Base-by-base conservation (phyloP, 2,113 vertebrate genomes). In the Gnathonemus longibarbis region DNA sequence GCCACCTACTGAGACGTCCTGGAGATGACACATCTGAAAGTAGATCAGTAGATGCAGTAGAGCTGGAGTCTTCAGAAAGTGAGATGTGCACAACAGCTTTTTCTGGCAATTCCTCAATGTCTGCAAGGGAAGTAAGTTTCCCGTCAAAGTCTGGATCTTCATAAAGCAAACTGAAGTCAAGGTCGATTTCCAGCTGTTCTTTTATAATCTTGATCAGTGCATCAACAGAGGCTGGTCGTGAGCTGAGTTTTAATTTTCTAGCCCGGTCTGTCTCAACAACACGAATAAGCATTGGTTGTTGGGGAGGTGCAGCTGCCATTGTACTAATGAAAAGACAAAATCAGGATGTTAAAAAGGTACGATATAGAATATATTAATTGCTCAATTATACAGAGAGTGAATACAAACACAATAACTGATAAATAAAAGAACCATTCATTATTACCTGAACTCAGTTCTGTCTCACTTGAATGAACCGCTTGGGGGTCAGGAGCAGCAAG, bases 151-250 rank as follows among this genome's bases (percentile, higher is more conserved):
- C 56, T 8, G 56, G 56, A 24, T 58, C 56, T 90, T 93, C 90
- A 7, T 92, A 92, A 11, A 35, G n/a, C 45, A 93, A 90, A 87
- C 0, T 80, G 58, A 92, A 92, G 27, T 91, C 88, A n/a, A 13
- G 3, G 84, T 92, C 87, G 0, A 92, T 1, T 35, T 90, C 87
- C 80, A 91, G 5, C 17, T 92, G 42, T 88, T 92, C 88, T 90
- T 91, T 90, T 46, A 91, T 0, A 88, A 92, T 92, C 11, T 88
- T 6, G 9, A 92, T 92, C 46, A 92, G 89, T 49, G 45, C 92
- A 91, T 89, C 88, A 84, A 92, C 88, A 89, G 91, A 92, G 48
- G 50, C 84, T 90, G 90, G 53, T 56, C 53, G 4, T 56, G 53
- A 56, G 17, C 53, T 56, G 53, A 56, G 53, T 21, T 56, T 56